Conservation (phyloP, 1,140 invertebrate genomes). For the Kradibia gibbosae region DNA sequence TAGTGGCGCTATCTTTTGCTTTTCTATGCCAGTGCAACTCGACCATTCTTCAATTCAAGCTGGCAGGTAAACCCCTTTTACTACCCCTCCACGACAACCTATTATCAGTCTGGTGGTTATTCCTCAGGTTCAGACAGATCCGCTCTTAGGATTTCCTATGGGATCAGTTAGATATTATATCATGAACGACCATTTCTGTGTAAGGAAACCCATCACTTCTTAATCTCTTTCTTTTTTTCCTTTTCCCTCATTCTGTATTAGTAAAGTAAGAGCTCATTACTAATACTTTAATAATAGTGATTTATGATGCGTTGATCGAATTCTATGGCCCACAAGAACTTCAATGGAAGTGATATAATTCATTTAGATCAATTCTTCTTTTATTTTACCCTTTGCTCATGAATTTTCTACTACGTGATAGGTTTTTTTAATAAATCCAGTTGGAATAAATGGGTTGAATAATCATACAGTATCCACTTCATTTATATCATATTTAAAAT, state of each 20-base stretch:
- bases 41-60: slow-evolving; percentile 73
- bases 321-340: slow-evolving; percentile 51
- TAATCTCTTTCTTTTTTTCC: not conserved
- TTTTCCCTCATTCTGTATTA: not conserved
- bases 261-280: not conserved
- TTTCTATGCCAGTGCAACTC: slow-evolving; percentile 62
- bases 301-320: slow-evolving; percentile 54
- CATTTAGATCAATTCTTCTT: slow-evolving; percentile 1
- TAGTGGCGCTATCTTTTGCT: slow-evolving; percentile 52
- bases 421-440: too few species aligned
- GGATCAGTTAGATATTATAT: slow-evolving; percentile 73
- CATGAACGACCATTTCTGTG: slow-evolving; percentile 72
- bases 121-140: slow-evolving; percentile 74
- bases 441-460: too few species aligned
- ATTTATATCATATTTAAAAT: too few species aligned
- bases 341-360: slow-evolving; percentile 51
- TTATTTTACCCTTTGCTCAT: not conserved
- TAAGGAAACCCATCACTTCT: slow-evolving; percentile 64
- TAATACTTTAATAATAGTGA: not conserved
- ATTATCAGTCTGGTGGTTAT: slow-evolving; percentile 57
- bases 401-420: too few species aligned
- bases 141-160: slow-evolving; percentile 74
- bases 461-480: too few species aligned
- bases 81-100: slow-evolving; percentile 50
- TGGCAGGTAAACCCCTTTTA: slow-evolving; percentile 70